Percentiles rank a stretch among this genome's conserved stretches.
These are phyloP conservation scores for Muscidifurax raptorellus DNA, from an alignment of 1,140 invertebrate genomes.

Conservation along the genomic window DNA sequence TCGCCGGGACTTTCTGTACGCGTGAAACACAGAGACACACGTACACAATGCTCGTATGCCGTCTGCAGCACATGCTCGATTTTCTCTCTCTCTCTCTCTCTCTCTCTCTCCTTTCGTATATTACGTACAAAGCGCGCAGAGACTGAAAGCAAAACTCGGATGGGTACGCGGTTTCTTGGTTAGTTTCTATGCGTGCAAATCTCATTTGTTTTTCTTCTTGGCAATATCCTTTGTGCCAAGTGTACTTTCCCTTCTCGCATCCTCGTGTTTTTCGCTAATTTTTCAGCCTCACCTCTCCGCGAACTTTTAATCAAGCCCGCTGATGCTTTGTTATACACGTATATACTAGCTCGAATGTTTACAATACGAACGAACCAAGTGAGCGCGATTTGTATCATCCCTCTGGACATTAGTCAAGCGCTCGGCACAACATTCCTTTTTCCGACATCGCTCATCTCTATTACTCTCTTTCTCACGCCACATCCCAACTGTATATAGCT, in stretches of 20 bases:
- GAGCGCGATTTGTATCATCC: background rate
- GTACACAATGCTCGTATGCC: background rate
- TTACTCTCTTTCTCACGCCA: conserved; percentile 27
- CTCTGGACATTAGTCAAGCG: background rate
- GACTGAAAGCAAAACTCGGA: conserved; percentile 9
- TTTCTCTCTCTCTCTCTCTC: background rate
- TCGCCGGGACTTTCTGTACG: background rate
- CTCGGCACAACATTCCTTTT: background rate
- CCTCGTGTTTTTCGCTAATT: too few relatives aligned
- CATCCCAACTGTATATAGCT: background rate
- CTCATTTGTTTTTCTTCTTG: too few relatives aligned
- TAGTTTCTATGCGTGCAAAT: background rate
- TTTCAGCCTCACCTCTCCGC: background rate
- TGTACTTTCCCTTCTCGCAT: background rate
- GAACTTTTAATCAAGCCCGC: background rate
- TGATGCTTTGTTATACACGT: background rate
- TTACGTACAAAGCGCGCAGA: background rate
- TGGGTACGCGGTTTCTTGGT: background rate
- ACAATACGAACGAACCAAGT: background rate
- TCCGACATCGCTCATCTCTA: conserved; percentile 9
- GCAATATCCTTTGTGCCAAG: background rate
- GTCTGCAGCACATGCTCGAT: conserved; percentile 8
- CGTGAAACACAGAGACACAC: background rate
- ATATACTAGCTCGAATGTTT: background rate
- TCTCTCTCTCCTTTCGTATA: too few relatives aligned